Evolutionary conservation across 2,888 invertebrate species (phyloP).

Genomic region (Tachina fera): DNA sequence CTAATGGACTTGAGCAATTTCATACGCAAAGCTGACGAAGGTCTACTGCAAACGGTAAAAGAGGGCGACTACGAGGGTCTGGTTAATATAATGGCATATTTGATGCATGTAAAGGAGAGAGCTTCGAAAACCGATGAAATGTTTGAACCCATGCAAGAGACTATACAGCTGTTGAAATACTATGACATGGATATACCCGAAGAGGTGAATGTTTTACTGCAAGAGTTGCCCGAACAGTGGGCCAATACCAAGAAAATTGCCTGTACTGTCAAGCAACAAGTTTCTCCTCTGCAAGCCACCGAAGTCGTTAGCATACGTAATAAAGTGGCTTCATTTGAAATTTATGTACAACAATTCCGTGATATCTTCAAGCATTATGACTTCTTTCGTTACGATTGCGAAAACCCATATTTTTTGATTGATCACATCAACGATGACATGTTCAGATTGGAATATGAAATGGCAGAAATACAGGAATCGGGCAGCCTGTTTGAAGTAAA

Average conservation of each 20-base stretch:
- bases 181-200: slow-evolving; percentile 99
- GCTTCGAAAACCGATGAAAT: slow-evolving; percentile 95
- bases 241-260: slow-evolving; percentile 96
- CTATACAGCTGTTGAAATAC: slow-evolving; percentile 94
- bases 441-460: slow-evolving; percentile 91
- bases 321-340: slow-evolving; percentile 93
- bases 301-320: slow-evolving; percentile 96
- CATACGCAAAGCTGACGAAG: slow-evolving; percentile 95
- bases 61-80: slow-evolving; percentile 96
- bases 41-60: slow-evolving; percentile 89
- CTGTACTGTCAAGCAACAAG: slow-evolving; percentile 94
- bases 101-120: slow-evolving; percentile 96
- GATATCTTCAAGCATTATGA: slow-evolving; percentile 93
- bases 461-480: slow-evolving; percentile 93
- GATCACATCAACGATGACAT: slow-evolving; percentile 92
- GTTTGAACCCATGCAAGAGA: slow-evolving; percentile 97
- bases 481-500: slow-evolving; percentile 97
- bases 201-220: slow-evolving; percentile 94
- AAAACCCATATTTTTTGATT: slow-evolving; percentile 89
- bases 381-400: slow-evolving; percentile 90
- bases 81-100: slow-evolving; percentile 96
- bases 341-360: slow-evolving; percentile 91
- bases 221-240: slow-evolving; percentile 98
- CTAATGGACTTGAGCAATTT: slow-evolving; percentile 93
- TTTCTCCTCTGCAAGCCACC: slow-evolving; percentile 96